These are phyloP conservation scores for Entomobrya proxima DNA, from an alignment of 2,888 invertebrate genomes.

Conservation along the genomic window DNA sequence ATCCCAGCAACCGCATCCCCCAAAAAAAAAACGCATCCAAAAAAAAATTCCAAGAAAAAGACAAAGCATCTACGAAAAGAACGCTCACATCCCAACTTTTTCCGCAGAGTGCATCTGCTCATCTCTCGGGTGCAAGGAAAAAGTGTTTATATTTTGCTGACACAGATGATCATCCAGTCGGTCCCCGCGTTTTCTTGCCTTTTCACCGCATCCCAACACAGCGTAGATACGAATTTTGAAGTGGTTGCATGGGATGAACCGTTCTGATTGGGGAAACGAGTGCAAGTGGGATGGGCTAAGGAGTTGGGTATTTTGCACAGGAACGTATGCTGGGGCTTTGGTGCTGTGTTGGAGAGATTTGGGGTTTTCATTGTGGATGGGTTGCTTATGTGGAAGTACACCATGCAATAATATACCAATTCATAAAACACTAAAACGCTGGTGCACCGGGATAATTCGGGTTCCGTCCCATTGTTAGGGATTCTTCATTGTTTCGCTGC, in stretches of 20 bases:
- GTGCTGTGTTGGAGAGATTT: too few species aligned
- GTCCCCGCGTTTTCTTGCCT: slow-evolving; percentile 55
- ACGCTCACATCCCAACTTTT: neutral
- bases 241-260: slow-evolving; percentile 16
- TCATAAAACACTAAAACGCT: too few species aligned
- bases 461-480: too few species aligned
- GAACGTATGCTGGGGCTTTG: too few species aligned
- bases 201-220: slow-evolving; percentile 30
- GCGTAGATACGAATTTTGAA: neutral
- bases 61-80: neutral
- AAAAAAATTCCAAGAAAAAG: neutral
- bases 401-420: too few species aligned
- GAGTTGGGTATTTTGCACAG: neutral
- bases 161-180: slow-evolving; percentile 58
- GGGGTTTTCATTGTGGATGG: too few species aligned
- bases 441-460: too few species aligned
- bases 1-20: too few species aligned
- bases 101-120: neutral
- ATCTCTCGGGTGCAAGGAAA: slow-evolving; percentile 14
- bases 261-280: neutral
- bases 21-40: too few species aligned
- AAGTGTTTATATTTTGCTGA: slow-evolving; percentile 51
- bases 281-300: neutral
- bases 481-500: too few species aligned
- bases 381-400: too few species aligned